Conservation (phyloP, 2,888 invertebrate species). For the Chymomyza amoena region DNA sequence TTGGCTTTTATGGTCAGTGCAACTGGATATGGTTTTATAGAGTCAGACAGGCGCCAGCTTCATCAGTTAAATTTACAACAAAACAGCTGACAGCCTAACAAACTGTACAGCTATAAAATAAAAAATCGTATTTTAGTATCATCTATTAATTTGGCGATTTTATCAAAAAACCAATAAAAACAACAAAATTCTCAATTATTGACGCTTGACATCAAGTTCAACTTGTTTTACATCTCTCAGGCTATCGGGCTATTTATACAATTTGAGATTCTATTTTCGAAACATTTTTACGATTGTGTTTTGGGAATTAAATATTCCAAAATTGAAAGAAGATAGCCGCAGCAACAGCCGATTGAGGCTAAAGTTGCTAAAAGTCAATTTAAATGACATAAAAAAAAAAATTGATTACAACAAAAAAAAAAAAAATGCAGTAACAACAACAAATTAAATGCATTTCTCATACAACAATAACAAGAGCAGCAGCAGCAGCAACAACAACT, state of each 20-base stretch:
- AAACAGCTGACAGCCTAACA: background rate
- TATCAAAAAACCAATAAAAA: background rate
- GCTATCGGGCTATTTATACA: background rate
- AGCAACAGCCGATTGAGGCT: background rate
- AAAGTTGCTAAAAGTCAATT: conserved; percentile 62
- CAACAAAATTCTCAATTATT: background rate
- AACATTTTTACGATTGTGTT: background rate
- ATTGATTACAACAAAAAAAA: background rate
- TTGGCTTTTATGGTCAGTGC: conserved; percentile 47
- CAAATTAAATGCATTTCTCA: conserved; percentile 7
- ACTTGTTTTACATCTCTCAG: background rate
- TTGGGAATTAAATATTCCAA: background rate
- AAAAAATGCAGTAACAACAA: conserved; percentile 2
- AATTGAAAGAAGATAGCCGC: background rate
- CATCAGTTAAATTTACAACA: background rate
- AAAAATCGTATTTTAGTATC: background rate
- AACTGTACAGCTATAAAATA: background rate
- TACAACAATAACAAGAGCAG: background rate
- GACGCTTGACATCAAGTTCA: background rate
- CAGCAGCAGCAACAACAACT: background rate
- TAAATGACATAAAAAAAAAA: conserved; percentile 63
- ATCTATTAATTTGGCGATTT: background rate
- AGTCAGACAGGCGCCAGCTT: conserved; percentile 49
- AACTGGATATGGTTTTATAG: conserved; percentile 45
- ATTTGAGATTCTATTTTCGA: background rate